Conservation (phyloP, 2,797 vertebrate genomes). For the Trachurus trachurus region DNA sequence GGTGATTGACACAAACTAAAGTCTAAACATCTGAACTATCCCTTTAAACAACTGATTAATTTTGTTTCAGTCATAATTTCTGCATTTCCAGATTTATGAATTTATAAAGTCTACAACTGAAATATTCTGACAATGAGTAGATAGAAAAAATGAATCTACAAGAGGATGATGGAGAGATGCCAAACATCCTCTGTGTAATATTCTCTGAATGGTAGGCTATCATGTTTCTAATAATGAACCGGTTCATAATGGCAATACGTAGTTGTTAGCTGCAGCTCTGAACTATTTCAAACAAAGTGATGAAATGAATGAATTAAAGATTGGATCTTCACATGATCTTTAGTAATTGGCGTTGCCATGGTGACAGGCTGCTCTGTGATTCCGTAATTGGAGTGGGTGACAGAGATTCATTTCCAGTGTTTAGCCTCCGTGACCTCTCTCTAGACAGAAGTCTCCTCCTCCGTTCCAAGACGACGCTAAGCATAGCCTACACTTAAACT, state of each 20-base stretch:
- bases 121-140: neutral
- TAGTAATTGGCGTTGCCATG: constrained; percentile 16
- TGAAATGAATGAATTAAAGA: neutral
- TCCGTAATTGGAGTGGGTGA: constrained; percentile 28
- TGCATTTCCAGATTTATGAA: neutral
- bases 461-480: constrained; percentile 47
- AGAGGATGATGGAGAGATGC: neutral
- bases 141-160: neutral
- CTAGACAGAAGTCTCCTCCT: constrained; percentile 40
- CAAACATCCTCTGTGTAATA: neutral
- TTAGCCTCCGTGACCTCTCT: constrained; percentile 47
- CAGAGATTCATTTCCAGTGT: constrained; percentile 44
- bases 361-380: neutral
- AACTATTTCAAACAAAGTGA: neutral
- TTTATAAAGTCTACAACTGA: neutral
- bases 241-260: neutral
- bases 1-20: too few relatives aligned
- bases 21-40: too few relatives aligned
- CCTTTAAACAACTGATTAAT: neutral
- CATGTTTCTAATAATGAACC: neutral
- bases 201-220: neutral
- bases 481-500: constrained; percentile 75
- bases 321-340: constrained; percentile 30
- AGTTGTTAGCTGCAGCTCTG: neutral
- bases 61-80: neutral